Conservation (phyloP, 2,113 vertebrate species). For the Hystrix cristata region DNA sequence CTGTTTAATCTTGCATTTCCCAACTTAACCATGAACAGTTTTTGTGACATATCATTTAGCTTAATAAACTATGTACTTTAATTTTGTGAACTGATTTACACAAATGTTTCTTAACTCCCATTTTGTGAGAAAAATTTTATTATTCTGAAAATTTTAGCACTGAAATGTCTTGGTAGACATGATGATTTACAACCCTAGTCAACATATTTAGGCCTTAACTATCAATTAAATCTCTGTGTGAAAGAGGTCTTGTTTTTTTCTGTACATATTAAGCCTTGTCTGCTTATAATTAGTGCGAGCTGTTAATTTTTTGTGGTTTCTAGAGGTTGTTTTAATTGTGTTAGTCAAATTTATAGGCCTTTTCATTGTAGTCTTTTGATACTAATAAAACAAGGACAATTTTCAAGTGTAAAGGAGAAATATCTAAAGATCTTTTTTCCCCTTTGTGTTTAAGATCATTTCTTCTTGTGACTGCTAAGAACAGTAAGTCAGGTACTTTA, state of each 20-base stretch:
- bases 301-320: constrained; percentile 28
- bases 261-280: background rate
- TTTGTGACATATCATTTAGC: background rate
- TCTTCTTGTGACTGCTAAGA: background rate
- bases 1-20: constrained; percentile 12
- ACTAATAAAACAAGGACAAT: constrained; percentile 10
- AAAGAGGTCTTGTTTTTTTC: constrained; percentile 50
- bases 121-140: background rate
- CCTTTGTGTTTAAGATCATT: background rate
- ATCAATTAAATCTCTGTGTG: constrained; percentile 24
- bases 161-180: constrained; percentile 15
- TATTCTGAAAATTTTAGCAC: constrained; percentile 30
- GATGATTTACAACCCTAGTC: constrained; percentile 8
- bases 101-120: constrained; percentile 27
- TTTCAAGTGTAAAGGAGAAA: background rate
- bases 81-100: constrained; percentile 33
- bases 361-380: constrained; percentile 16
- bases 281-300: constrained; percentile 29
- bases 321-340: constrained; percentile 4
- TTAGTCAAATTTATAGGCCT: constrained; percentile 35
- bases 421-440: background rate
- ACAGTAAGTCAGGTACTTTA: background rate
- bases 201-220: background rate
- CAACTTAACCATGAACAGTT: background rate
- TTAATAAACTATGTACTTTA: background rate